These are phyloP conservation scores for Callinectes sapidus DNA, from an alignment of 2,888 invertebrate genomes.

Conservation along the genomic window DNA sequence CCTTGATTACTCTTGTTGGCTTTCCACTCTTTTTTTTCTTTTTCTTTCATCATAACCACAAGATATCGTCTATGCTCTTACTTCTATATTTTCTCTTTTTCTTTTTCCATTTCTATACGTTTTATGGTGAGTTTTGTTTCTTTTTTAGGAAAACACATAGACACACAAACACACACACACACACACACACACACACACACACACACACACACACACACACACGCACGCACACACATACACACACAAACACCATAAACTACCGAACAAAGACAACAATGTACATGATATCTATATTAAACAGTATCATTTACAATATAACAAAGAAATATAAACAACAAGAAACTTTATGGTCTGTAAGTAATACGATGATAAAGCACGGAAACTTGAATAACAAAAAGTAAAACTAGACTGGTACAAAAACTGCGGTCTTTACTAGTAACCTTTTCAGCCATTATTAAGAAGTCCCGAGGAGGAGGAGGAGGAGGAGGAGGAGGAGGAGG, in stretches of 20 bases:
- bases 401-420: not conserved
- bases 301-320: not conserved
- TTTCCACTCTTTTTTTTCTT: not conserved
- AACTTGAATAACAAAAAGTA: not conserved
- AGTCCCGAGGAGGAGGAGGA: not conserved
- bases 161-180: not conserved
- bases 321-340: not conserved
- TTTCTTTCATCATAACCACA: not conserved
- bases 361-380: not conserved
- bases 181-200: not conserved
- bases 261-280: not conserved
- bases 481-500: not conserved
- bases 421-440: not conserved
- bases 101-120: not conserved
- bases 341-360: not conserved
- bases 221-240: slow-evolving; percentile 1
- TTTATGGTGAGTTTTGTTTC: not conserved
- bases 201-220: not conserved
- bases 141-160: not conserved
- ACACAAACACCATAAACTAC: not conserved
- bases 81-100: not conserved
- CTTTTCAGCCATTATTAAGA: not conserved
- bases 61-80: not conserved
- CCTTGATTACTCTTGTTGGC: not conserved
- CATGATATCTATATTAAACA: no score